phyloP scores from a whole-genome alignment of 1,140 invertebrate species.

The Hormaphis cornu region DNA sequence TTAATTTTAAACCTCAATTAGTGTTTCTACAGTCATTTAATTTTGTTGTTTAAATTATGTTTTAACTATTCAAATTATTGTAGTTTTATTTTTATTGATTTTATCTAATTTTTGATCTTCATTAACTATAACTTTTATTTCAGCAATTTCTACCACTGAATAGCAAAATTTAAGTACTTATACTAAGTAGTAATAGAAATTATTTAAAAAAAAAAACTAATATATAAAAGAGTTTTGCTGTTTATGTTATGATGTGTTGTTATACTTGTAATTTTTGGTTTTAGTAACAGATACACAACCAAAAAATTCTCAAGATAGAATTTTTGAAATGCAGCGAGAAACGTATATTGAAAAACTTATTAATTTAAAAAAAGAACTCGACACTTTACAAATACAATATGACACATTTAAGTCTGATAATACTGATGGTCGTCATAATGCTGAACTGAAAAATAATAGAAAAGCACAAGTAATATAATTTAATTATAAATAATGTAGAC shows the following conservation, averaged over 20 bases:
- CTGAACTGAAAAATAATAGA: slow-evolving; percentile 27
- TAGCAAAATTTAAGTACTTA: background rate
- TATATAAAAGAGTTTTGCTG: background rate
- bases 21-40: background rate
- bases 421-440: slow-evolving; percentile 19
- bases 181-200: background rate
- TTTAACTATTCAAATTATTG: too few relatives aligned
- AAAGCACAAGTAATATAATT: slow-evolving; percentile 24
- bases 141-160: background rate
- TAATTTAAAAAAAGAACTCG: slow-evolving; percentile 27
- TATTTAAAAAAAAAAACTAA: background rate
- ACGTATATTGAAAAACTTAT: slow-evolving; percentile 7
- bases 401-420: slow-evolving; percentile 21
- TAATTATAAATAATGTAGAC: too few relatives aligned
- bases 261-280: background rate
- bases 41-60: too few relatives aligned
- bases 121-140: background rate
- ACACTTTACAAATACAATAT: slow-evolving; percentile 24
- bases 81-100: background rate
- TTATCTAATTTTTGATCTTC: background rate
- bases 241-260: background rate
- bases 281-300: slow-evolving; percentile 9
- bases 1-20: too few relatives aligned
- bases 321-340: slow-evolving; percentile 28
- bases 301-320: slow-evolving; percentile 19